Percentiles rank a stretch among this genome's conserved stretches.
phyloP scores from a whole-genome alignment of 1,140 invertebrate genomes.

The Caenorhabditis brenneri region DNA sequence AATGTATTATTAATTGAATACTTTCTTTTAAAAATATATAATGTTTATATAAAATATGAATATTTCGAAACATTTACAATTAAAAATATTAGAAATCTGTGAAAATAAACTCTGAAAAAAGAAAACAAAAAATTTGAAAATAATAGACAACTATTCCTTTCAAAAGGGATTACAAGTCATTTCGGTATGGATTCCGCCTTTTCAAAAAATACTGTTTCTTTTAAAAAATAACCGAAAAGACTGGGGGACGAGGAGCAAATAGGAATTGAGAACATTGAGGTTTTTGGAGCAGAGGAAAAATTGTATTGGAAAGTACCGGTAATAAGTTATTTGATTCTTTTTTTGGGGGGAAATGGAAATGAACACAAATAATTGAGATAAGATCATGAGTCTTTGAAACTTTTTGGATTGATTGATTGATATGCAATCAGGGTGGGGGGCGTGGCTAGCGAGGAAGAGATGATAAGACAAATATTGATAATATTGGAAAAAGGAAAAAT shows the following conservation, averaged over 20 bases:
- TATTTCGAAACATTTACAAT: neutral
- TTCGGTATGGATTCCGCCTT: no score
- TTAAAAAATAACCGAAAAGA: neutral
- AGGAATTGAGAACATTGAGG: neutral
- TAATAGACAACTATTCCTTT: neutral
- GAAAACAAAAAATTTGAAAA: neutral
- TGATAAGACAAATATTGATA: neutral
- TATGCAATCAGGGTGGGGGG: neutral
- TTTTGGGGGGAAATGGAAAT: neutral
- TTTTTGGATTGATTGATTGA: neutral
- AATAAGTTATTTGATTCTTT: slow-evolving; percentile 29
- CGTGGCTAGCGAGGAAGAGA: neutral
- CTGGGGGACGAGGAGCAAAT: neutral
- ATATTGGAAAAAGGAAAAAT: neutral
- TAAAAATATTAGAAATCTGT: neutral
- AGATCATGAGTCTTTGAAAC: neutral
- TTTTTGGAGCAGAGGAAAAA: slow-evolving; percentile 1
- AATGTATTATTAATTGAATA: neutral
- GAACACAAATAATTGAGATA: neutral
- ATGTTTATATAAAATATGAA: neutral
- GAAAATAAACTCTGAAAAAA: slow-evolving; percentile 7
- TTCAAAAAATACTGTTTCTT: neutral
- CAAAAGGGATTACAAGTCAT: no score
- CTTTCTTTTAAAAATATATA: neutral
- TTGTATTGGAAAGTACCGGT: neutral